A percentile compares a stretch with the other conserved stretches of the same genome.
Conservation (phyloP, 1,140 invertebrate genomes). For the Xylocopa sonorina region DNA sequence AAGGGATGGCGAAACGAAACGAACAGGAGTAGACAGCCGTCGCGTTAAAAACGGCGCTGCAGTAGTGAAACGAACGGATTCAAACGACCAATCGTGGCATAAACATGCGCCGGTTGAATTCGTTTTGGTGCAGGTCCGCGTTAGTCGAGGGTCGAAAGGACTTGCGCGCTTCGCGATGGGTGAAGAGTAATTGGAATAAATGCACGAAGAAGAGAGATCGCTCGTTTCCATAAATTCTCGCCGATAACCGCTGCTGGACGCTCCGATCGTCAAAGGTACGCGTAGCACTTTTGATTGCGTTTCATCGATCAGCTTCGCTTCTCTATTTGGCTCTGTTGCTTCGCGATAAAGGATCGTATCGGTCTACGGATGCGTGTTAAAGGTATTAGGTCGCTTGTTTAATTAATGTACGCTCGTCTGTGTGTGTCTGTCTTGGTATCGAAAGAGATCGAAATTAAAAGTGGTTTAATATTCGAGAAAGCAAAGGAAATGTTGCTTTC, state of each 20-base stretch:
- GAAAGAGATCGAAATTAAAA: too few relatives aligned
- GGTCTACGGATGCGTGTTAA: too few relatives aligned
- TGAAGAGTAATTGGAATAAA: conserved; percentile 50
- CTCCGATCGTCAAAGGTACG: conserved; percentile 54
- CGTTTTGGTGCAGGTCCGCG: conserved; percentile 17
- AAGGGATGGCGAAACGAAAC: not conserved
- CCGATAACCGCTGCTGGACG: conserved; percentile 30
- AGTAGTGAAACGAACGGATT: conserved; percentile 12
- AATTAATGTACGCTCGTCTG: too few relatives aligned
- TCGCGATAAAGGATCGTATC: not conserved
- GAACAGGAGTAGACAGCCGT: conserved; percentile 2
- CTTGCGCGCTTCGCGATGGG: not conserved
- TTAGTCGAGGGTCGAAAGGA: conserved; percentile 31
- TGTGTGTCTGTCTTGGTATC: too few relatives aligned
- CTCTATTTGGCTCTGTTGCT: too few relatives aligned
- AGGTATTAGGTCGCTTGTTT: too few relatives aligned
- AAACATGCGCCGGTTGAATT: conserved; percentile 10
- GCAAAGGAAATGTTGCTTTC: too few relatives aligned
- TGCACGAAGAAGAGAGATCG: conserved; percentile 61
- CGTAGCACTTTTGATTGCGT: conserved; percentile 62
- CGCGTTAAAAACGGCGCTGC: not conserved
- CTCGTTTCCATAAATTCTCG: conserved; percentile 55
- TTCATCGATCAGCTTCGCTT: conserved; percentile 19
- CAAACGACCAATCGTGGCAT: not conserved
- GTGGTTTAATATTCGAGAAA: too few relatives aligned